phyloP scores from a whole-genome alignment of 30 jellyfish, hydroid and myxozoan genomes.

The Turritopsis dohrnii region DNA sequence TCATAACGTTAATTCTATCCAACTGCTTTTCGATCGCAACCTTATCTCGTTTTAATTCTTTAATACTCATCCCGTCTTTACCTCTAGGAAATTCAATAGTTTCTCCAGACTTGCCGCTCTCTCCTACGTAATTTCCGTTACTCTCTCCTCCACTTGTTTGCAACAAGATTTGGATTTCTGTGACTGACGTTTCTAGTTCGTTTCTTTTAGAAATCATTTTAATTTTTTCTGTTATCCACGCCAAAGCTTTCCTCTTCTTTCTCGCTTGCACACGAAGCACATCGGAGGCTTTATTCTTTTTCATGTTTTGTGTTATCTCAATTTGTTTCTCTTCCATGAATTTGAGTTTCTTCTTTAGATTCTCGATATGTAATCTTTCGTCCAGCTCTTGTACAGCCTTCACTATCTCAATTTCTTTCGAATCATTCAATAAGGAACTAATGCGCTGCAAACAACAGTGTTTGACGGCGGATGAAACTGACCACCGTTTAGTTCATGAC shows the following conservation, averaged over 20 bases:
- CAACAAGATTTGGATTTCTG: not conserved
- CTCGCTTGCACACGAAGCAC: not conserved
- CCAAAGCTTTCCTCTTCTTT: not conserved
- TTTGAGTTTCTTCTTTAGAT: not conserved
- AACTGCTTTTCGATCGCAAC: not conserved
- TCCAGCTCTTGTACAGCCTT: not conserved
- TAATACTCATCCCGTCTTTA: not conserved
- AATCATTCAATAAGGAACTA: not conserved
- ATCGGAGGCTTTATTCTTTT: not conserved
- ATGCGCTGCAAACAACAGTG: not conserved
- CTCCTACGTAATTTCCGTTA: not conserved
- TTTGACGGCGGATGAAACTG: not conserved
- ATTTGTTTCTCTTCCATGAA: not conserved
- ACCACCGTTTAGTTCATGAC: not conserved
- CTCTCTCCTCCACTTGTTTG: not conserved
- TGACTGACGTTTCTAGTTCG: not conserved
- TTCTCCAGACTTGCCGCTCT: not conserved
- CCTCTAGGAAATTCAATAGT: not conserved
- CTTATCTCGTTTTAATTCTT: not conserved
- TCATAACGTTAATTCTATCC: not conserved
- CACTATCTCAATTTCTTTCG: slow-evolving; percentile 12
- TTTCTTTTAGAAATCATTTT: not conserved
- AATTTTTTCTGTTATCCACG: not conserved
- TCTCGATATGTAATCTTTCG: not conserved
- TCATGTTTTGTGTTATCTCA: not conserved